phyloP scores from a whole-genome alignment of 2,888 invertebrate species.

The Melikaiella ostensackeni region DNA sequence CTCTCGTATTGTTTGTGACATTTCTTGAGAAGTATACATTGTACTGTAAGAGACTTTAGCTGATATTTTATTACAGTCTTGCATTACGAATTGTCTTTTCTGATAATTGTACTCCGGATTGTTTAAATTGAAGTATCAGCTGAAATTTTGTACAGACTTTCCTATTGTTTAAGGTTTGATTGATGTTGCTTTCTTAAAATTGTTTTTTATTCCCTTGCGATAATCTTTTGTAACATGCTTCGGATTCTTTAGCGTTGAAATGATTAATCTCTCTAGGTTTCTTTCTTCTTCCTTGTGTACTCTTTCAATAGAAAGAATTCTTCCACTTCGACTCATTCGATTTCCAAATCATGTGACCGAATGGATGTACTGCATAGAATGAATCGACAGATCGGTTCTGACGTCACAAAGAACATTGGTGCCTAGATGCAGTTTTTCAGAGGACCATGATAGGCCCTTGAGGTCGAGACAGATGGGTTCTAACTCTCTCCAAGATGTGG shows the following conservation, averaged over 20 bases:
- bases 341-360: constrained; percentile 1
- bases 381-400: constrained; percentile 20
- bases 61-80: no score
- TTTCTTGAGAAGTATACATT: no score
- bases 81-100: no score
- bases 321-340: constrained; percentile 6
- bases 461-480: constrained; percentile 14
- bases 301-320: constrained; percentile 2
- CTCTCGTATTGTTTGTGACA: no score
- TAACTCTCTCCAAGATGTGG: constrained; percentile 56
- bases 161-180: background rate
- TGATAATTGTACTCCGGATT: no score
- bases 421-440: constrained; percentile 20
- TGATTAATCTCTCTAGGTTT: background rate
- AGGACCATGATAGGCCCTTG: background rate
- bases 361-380: constrained; percentile 15
- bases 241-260: no score
- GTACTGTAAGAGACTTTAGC: no score
- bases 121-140: no score
- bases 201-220: no score
- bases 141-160: no score
- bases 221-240: no score
- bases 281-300: background rate
- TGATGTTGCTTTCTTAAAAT: background rate
- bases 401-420: constrained; percentile 29